Evolutionary conservation across 2,888 invertebrate genomes (phyloP), one percentile per base, ranked within the genome.

Genomic region (Hylaea fasciaria): DNA sequence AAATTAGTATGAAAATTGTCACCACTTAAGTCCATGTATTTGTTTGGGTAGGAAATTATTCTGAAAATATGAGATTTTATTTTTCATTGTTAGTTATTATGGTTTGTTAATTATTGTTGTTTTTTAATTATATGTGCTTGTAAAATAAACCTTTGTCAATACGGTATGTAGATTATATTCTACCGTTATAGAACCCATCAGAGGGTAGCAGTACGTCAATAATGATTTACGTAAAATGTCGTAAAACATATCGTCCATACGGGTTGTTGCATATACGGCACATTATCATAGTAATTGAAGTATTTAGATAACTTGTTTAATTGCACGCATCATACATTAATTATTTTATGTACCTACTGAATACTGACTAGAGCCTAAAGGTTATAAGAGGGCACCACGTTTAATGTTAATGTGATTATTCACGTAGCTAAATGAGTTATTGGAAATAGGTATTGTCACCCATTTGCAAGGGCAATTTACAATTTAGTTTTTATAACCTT

Each of bases 201-300:
- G 12, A 3, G 5, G 10, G 10, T 32, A 8, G 7, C 32, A 12
- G 37, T 2, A n/a, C n/a, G n/a, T n/a, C n/a, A n/a, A n/a, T n/a
- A n/a, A n/a, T n/a, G n/a, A 2, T 37, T 37, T 37, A 37, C n/a
- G 37, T n/a, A 37, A 37, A 37, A 61, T 57, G 62, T n/a, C 37
- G 60, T 66, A 60, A 57, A 50, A 43, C 50, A 53, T 29, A 22
- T 43, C 35, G 28, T 16, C 2, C 32, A 53, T 60, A 44, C 50
- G 59, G 54, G 59, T 44, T n/a, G n/a, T n/a, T n/a, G n/a, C n/a
- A n/a, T n/a, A 46, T 16, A 47, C n/a, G 37, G 46, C 43, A 41
- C 9, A 55, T 55, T 60, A 60, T 60, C 47, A 51, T 43, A 41
- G 35, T 65, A 63, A 66, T 68, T 62, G 52, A 66, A 66, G 65